Evolutionary conservation across 2,797 vertebrate species (phyloP).

Genomic region (Limnodromus scolopaceus): DNA sequence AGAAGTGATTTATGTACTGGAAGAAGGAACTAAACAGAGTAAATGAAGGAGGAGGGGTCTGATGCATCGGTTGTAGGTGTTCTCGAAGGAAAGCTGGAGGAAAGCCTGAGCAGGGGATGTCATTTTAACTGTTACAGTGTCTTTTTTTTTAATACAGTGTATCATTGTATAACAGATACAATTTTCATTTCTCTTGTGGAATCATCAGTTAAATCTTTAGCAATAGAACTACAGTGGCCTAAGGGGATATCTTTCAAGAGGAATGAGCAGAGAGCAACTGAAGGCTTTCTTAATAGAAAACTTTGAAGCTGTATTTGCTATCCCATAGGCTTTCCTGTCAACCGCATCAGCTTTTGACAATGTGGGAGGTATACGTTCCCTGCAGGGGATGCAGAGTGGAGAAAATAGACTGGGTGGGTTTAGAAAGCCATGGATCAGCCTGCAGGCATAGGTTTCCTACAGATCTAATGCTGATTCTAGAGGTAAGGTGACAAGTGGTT

Average conservation of each 20-base stretch:
- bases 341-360: conserved; percentile 8
- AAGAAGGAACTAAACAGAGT: not conserved
- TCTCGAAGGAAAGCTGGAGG: not conserved
- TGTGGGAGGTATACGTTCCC: conserved; percentile 45
- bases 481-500: conserved; percentile 21
- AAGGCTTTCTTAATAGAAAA: conserved; percentile 52
- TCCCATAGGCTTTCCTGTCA: conserved; percentile 57
- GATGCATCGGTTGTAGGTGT: not conserved
- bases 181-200: conserved; percentile 27
- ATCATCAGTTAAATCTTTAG: conserved; percentile 55
- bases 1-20: not conserved
- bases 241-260: conserved; percentile 50
- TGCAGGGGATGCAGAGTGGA: not conserved
- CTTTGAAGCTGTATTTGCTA: conserved; percentile 40
- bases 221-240: not conserved
- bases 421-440: not conserved
- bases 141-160: not conserved
- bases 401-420: conserved; percentile 46
- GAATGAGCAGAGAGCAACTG: conserved; percentile 14
- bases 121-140: not conserved
- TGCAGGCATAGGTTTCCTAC: conserved; percentile 14
- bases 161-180: not conserved
- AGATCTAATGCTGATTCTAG: conserved; percentile 25
- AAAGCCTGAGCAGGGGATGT: not conserved
- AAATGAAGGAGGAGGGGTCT: not conserved